These are phyloP conservation scores for Octodonta nipae DNA, from an alignment of 2,888 invertebrate genomes.

Conservation along the genomic window DNA sequence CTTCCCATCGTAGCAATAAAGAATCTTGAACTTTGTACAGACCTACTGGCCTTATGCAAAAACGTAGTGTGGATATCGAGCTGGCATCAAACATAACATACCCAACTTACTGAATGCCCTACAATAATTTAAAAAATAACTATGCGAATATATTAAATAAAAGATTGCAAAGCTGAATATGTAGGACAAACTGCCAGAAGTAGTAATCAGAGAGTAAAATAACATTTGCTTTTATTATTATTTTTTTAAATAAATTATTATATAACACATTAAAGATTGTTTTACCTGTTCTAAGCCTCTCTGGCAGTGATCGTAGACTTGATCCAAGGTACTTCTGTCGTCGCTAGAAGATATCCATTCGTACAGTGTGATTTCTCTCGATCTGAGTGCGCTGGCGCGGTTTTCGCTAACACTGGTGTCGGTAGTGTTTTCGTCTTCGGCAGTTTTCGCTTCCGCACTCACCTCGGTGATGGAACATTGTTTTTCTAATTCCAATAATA, in stretches of 20 bases:
- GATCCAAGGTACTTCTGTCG: conserved; percentile 61
- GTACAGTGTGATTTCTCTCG: conserved; percentile 43
- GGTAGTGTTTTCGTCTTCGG: conserved; percentile 12
- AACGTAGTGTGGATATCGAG: no score
- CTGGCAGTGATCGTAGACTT: conserved; percentile 64
- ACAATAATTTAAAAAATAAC: no score
- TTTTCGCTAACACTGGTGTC: conserved; percentile 10
- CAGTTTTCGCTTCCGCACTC: conserved; percentile 13
- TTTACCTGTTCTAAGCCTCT: conserved; percentile 57
- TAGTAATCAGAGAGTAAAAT: no score
- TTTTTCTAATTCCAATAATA: conserved; percentile 42
- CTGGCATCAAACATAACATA: no score
- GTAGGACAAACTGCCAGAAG: no score
- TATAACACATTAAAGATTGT: conserved; percentile 19
- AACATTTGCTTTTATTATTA: no score
- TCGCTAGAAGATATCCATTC: conserved; percentile 83
- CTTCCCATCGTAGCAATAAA: conserved; percentile 2
- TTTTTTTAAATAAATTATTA: no score
- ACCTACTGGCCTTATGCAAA: no score
- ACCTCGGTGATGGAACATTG: conserved; percentile 24
- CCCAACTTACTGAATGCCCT: no score
- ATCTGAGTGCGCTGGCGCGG: no score
- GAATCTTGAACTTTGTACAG: background rate
- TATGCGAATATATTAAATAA: no score
- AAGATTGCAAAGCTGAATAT: no score